Evolutionary conservation across 1,140 invertebrate genomes (phyloP), one percentile per base, ranked within the genome.

Genomic region (Drosophila parvula): DNA sequence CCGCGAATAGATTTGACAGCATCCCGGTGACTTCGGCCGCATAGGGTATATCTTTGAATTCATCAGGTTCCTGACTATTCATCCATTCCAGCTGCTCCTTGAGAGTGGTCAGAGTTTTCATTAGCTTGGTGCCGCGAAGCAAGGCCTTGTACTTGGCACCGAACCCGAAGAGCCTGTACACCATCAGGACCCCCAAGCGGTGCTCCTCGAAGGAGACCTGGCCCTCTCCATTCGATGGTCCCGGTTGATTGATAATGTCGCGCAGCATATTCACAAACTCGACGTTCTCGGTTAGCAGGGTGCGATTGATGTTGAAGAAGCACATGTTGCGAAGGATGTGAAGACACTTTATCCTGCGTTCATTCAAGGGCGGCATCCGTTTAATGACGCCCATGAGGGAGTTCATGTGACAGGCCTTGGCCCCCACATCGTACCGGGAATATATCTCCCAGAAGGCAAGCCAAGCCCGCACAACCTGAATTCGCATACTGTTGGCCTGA

Each of bases 391-490:
- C 63, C 5, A 91, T 43, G 1, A 92, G 74, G 1, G 71, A 56
- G 2, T 65, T 47, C 41, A 92, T 56, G 48, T 91, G 85, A 41
- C 83, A 81, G 4, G 56, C 41, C 34, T 81, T 74, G 14, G 69
- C 67, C 1, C 89, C 93, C 45, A 92, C 91, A 2, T 92, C 83
- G 73, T 93, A 92, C 5, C 75, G 76, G 1, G 93, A 92, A 53
- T 89, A 93, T 3, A 91, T 77, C 57, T 93, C 88, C 73, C 93
- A 83, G 67, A 94, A 93, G 34, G 90, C 64, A n/a, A 94, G 79
- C 93, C 93, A 94, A 5, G 91, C 56, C 4, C 79, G 51, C 64
- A 93, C 73, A 1, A 93, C 78, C 4, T 48, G 67, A n/a, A 92
- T 82, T 83, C 92, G 93, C 0, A 92, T 83, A 68, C 93, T 93